Percentiles rank a stretch among this genome's conserved stretches.
Evolutionary conservation across 2,797 vertebrate species (phyloP).

Genomic region (Sebastes kiyomatsui): DNA sequence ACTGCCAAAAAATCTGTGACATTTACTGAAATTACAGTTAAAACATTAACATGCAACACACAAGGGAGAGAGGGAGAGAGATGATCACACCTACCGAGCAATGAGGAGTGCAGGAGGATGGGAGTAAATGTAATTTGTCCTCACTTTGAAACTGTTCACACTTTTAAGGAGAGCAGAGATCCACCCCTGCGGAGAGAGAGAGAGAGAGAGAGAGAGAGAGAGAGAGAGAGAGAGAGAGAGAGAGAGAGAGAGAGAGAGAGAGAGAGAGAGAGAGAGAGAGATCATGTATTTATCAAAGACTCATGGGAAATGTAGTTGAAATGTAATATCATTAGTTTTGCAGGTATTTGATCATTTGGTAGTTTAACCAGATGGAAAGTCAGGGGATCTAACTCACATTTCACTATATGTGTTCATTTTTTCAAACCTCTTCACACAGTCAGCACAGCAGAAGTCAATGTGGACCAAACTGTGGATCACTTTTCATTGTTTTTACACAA

Average conservation of each 20-base stretch:
- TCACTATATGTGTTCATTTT: rapidly evolving
- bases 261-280: background rate
- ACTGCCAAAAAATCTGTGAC: background rate
- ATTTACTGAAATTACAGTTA: background rate
- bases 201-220: background rate
- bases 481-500: too few species aligned
- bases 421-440: background rate
- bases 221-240: background rate
- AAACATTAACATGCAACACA: background rate
- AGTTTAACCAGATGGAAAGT: too few species aligned
- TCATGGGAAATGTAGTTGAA: too few species aligned
- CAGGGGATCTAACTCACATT: background rate
- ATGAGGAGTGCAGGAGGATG: background rate
- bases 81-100: constrained; percentile 31
- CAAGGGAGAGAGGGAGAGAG: background rate
- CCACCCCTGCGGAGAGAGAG: constrained; percentile 13
- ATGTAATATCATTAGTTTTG: too few species aligned
- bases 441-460: background rate
- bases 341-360: too few species aligned
- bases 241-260: background rate
- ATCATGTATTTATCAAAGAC: too few species aligned
- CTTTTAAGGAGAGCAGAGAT: constrained; percentile 29
- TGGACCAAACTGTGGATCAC: too few species aligned
- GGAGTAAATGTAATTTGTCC: background rate
- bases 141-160: background rate